Percentiles rank a stretch among this genome's conserved stretches.
phyloP scores from a whole-genome alignment of 2,888 invertebrate genomes.

The Tuta absoluta region DNA sequence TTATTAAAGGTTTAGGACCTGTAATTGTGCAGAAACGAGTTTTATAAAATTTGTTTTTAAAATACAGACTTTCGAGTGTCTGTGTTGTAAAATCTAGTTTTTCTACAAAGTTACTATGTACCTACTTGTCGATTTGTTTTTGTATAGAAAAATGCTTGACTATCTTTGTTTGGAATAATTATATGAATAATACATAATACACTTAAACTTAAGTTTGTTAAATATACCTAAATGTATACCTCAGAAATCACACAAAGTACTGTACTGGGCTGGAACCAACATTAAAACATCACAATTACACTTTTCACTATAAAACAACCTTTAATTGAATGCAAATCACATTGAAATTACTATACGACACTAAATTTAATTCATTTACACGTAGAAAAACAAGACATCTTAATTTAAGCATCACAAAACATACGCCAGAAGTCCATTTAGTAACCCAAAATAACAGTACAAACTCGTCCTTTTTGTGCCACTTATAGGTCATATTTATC shows the following conservation, averaged over 20 bases:
- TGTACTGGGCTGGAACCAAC: neutral
- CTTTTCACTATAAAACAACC: neutral
- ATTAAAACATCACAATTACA: neutral
- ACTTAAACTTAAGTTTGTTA: neutral
- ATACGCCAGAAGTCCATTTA: neutral
- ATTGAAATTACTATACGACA: constrained; percentile 43
- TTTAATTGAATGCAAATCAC: neutral
- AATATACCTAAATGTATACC: neutral
- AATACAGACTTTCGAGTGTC: no score
- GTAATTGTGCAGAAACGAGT: no score
- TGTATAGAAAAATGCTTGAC: no score
- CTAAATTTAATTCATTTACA: constrained; percentile 45
- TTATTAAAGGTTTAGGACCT: no score
- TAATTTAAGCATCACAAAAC: constrained; percentile 36
- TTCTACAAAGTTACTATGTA: no score
- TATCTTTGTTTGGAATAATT: neutral
- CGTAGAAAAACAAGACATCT: constrained; percentile 38
- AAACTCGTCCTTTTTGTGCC: neutral
- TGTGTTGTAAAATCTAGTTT: no score
- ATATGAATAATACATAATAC: no score
- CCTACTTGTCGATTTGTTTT: no score
- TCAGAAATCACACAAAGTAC: neutral
- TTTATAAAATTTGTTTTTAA: no score
- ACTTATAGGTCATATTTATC: neutral
- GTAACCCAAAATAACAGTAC: neutral